phyloP scores from a whole-genome alignment of 2,888 invertebrate species.

The Pteria penguin region DNA sequence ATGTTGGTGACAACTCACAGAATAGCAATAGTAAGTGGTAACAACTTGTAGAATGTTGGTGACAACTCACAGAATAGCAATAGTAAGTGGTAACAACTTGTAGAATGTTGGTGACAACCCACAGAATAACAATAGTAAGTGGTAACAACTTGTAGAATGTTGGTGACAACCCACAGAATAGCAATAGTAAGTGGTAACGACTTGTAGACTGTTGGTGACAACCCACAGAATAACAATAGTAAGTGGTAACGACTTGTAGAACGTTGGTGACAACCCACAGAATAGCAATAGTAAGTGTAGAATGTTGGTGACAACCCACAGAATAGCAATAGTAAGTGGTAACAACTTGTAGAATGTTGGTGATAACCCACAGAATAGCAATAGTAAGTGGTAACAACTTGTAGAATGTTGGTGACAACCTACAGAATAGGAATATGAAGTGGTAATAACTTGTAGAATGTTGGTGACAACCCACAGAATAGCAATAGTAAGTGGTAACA shows the following conservation, averaged over 20 bases:
- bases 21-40: slow-evolving; percentile 28
- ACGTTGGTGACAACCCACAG: background rate
- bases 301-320: no score
- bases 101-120: background rate
- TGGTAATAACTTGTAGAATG: no score
- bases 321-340: no score
- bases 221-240: slow-evolving; percentile 40
- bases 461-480: no score
- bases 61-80: background rate
- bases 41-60: background rate
- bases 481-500: no score
- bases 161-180: background rate
- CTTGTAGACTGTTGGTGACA: slow-evolving; percentile 73
- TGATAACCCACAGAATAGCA: no score
- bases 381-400: no score
- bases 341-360: no score
- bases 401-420: no score
- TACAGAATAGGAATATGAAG: no score
- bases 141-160: background rate
- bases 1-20: slow-evolving; percentile 64
- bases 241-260: no score
- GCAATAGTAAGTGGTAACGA: background rate
- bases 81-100: background rate
- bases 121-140: background rate
- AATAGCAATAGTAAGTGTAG: background rate